Evolutionary conservation across 1,140 invertebrate species (phyloP).

Genomic region (Melipona quadrifasciata): DNA sequence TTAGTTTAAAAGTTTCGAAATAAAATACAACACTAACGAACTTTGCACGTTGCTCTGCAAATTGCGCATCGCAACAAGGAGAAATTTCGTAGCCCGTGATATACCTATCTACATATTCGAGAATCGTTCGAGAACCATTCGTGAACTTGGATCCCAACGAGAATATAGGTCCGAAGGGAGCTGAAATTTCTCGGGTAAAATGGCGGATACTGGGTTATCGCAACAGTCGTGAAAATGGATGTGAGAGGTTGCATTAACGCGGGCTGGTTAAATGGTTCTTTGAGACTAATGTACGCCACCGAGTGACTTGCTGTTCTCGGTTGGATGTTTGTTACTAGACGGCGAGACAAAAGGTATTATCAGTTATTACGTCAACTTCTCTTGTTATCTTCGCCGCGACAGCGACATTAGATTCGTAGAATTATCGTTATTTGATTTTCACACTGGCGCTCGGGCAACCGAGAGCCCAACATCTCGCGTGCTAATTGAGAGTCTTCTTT

Average conservation of each 20-base stretch:
- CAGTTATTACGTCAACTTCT: neutral
- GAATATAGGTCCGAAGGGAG: neutral
- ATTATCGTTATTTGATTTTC: neutral
- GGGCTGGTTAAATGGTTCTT: neutral
- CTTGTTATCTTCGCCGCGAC: neutral
- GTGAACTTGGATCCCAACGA: neutral
- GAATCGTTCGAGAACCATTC: too few species aligned
- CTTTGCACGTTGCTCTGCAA: too few species aligned
- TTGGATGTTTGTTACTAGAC: neutral
- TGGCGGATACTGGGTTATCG: too few species aligned
- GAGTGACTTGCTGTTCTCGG: neutral
- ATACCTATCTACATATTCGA: neutral
- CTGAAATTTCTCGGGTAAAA: neutral
- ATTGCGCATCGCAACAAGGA: neutral
- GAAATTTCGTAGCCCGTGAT: neutral
- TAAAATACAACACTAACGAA: too few species aligned
- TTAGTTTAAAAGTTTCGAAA: too few species aligned
- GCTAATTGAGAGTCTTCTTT: neutral
- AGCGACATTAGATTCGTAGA: neutral
- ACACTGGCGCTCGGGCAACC: neutral
- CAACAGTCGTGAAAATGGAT: too few species aligned
- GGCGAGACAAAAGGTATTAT: conserved; percentile 12
- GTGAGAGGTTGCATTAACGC: neutral
- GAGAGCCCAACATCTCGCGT: neutral
- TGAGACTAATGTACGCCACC: neutral